Base-by-base conservation (phyloP, 2,797 vertebrate species). In the Rhyacichthys aspro region DNA sequence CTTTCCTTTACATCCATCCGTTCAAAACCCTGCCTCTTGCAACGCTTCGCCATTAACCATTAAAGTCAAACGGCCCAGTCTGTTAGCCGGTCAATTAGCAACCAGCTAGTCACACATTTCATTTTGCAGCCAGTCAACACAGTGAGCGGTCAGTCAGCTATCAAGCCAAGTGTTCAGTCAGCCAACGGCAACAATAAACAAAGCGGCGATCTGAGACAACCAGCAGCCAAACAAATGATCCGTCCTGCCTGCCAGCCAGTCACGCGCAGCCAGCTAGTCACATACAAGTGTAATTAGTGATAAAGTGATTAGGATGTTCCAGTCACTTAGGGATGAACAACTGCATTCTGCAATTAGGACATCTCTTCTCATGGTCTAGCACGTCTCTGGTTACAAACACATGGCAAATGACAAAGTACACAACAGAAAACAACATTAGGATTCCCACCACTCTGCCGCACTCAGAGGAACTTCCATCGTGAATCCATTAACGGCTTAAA, bases 401-500 rank as follows among this genome's bases (percentile, higher is more conserved):
- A 43, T 58, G 70, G 60, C 72, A 64, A 74, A 67, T 49, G 55
- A 55, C 65, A 63, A 68, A 79, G 65, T 74, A n/a, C 19, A 37
- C 36, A 37, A 5, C 69, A 72, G 3, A 37, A 53, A 53, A 53
- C 36, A 68, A 81, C 78, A 84, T 84, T 83, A 84, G 70, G 71
- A 78, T 79, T 84, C 74, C 56, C 70, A 79, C 70, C 81, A 84
- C 62, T 80, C 64, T 67, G 76, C 74, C 79, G 74, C 79, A 89
- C 82, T 88, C 71, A 84, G 70, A 81, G 74, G 74, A 85, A 81
- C 75, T 76, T 83, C 74, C 74, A 81, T 69, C 60, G 74, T 79
- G 76, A 77, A 85, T 83, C 83, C 88, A 90, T 89, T 89, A 89
- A 81, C 11, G 8, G 59, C 43, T 73, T 70, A 83, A 55, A 86